These are phyloP conservation scores for Zosterops japonicus DNA, from an alignment of 2,113 vertebrate genomes.

Conservation along the genomic window DNA sequence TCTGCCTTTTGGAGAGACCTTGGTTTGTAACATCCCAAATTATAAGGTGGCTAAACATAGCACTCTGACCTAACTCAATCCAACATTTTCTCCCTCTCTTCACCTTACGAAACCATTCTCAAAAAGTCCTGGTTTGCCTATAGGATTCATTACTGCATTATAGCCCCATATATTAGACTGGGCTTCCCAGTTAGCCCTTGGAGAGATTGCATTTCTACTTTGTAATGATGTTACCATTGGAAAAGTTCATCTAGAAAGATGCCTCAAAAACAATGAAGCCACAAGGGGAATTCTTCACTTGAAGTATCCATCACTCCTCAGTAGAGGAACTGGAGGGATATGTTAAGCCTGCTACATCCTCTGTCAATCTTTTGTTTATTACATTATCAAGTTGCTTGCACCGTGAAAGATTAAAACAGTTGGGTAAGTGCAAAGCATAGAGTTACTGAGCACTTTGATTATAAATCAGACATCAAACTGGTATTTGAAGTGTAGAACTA, in stretches of 20 bases:
- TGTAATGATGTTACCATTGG: conserved; percentile 28
- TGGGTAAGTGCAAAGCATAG: conserved; percentile 24
- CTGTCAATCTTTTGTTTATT: conserved; percentile 52
- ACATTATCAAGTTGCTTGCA: conserved; percentile 31
- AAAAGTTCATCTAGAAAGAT: conserved; percentile 18
- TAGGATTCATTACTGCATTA: neutral
- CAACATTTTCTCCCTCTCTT: neutral
- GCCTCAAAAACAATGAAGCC: neutral
- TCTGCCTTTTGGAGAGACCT: neutral
- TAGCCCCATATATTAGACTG: neutral
- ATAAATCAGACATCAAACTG: conserved; percentile 53
- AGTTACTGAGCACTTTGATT: neutral
- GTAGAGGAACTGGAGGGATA: neutral
- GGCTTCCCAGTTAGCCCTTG: neutral
- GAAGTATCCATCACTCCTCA: neutral
- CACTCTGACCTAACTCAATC: neutral
- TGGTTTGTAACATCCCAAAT: neutral
- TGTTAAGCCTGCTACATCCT: conserved; percentile 14
- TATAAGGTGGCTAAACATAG: neutral
- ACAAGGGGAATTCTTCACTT: neutral
- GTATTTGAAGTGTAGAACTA: conserved; percentile 40
- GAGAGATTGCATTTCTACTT: neutral
- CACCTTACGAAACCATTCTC: neutral
- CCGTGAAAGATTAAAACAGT: conserved; percentile 58
- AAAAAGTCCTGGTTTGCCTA: neutral